Percentiles rank a stretch among this genome's conserved stretches.
These are phyloP conservation scores for Sesia bembeciformis DNA, from an alignment of 2,888 invertebrate genomes.

Conservation along the genomic window DNA sequence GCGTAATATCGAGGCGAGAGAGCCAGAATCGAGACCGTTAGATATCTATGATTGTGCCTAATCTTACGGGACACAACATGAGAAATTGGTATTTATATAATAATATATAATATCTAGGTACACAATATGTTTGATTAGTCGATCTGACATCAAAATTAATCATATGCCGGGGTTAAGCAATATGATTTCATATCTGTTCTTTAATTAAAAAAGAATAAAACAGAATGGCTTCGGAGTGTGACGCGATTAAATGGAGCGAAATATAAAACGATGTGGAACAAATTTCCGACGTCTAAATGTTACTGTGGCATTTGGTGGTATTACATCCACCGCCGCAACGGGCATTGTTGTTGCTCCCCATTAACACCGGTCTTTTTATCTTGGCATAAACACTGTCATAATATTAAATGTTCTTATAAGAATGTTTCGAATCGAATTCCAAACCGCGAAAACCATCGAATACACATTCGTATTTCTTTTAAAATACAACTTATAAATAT, in stretches of 20 bases:
- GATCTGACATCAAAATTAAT: too few relatives aligned
- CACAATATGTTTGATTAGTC: too few relatives aligned
- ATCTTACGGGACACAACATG: too few relatives aligned
- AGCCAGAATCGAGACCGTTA: too few relatives aligned
- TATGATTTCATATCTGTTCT: neutral
- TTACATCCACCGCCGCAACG: neutral
- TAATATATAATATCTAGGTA: too few relatives aligned
- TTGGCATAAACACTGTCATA: neutral
- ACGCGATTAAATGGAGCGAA: slow-evolving; percentile 37
- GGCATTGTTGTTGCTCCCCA: neutral
- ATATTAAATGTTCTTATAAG: neutral
- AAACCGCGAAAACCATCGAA: neutral
- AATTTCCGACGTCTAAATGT: slow-evolving; percentile 23
- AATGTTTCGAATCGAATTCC: neutral
- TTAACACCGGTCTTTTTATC: neutral
- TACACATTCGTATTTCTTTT: neutral
- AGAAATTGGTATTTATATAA: too few relatives aligned
- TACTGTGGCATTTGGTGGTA: slow-evolving; percentile 12
- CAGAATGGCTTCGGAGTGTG: slow-evolving; percentile 12
- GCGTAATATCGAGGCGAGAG: too few relatives aligned
- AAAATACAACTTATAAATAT: neutral
- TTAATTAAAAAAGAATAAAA: neutral
- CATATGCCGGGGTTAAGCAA: too few relatives aligned
- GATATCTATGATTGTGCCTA: too few relatives aligned
- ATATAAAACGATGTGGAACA: slow-evolving; percentile 49